A percentile compares a stretch with the other conserved stretches of the same genome.
Conservation (phyloP, 2,888 invertebrate species). For the Parnassius mnemosyne region DNA sequence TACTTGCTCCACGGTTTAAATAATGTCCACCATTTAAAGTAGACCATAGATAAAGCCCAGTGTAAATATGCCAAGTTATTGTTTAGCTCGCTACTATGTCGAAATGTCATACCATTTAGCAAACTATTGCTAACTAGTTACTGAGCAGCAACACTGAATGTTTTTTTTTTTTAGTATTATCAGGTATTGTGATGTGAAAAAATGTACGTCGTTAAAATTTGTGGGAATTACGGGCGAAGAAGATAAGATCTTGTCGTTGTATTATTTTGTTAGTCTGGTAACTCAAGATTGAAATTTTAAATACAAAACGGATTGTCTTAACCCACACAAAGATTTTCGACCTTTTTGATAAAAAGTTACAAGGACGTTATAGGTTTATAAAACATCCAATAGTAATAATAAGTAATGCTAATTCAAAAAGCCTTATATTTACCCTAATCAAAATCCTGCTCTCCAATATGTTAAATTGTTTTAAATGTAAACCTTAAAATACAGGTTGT, state of each 20-base stretch:
- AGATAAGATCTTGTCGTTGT: slow-evolving; percentile 16
- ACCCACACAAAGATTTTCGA: no score
- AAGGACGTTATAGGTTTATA: no score
- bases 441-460: no score
- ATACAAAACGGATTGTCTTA: not conserved
- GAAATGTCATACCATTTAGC: slow-evolving; percentile 38
- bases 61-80: slow-evolving; percentile 25
- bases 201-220: slow-evolving; percentile 21
- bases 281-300: not conserved
- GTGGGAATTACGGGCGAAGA: slow-evolving; percentile 14
- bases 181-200: slow-evolving; percentile 23
- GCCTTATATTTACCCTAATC: no score
- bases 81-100: slow-evolving; percentile 44
- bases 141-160: slow-evolving; percentile 3
- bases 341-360: no score
- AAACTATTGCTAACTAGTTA: slow-evolving; percentile 22
- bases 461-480: no score
- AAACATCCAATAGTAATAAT: no score
- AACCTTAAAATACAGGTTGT: no score
- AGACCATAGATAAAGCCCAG: slow-evolving; percentile 27
- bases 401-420: no score
- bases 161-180: slow-evolving; percentile 17
- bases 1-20: slow-evolving; percentile 3
- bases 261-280: not conserved
- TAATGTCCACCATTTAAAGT: slow-evolving; percentile 26